phyloP scores from a whole-genome alignment of 1,140 invertebrate species.

The Andricus grossulariae region DNA sequence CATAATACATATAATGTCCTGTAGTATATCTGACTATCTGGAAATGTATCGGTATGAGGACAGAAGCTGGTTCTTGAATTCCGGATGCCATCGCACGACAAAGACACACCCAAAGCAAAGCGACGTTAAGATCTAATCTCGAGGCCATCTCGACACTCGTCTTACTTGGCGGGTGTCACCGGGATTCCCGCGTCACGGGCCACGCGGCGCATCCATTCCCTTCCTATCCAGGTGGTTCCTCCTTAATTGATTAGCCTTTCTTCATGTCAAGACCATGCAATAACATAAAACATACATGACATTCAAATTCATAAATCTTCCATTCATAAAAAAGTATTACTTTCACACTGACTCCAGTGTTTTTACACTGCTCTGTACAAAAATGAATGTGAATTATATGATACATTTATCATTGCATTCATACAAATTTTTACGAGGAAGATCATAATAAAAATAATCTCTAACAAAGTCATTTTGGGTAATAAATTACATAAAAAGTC shows the following conservation, averaged over 20 bases:
- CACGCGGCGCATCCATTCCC: not conserved
- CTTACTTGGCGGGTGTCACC: slow-evolving; percentile 56
- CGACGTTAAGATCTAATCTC: slow-evolving; percentile 67
- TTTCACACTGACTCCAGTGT: too few relatives aligned
- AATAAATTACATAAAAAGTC: too few relatives aligned
- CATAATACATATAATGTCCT: not conserved
- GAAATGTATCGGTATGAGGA: slow-evolving; percentile 48
- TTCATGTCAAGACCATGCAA: not conserved
- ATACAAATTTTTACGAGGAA: too few relatives aligned
- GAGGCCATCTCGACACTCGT: slow-evolving; percentile 62
- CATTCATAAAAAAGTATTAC: too few relatives aligned
- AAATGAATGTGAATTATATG: too few relatives aligned
- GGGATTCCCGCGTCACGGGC: slow-evolving; percentile 46
- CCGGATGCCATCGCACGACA: slow-evolving; percentile 61
- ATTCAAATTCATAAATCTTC: too few relatives aligned
- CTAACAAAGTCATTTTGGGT: too few relatives aligned
- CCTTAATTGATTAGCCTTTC: not conserved
- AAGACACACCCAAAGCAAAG: slow-evolving; percentile 63
- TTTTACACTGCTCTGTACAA: too few relatives aligned
- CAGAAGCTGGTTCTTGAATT: slow-evolving; percentile 60
- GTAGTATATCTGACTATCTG: not conserved
- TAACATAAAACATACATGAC: not conserved
- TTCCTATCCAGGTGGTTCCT: slow-evolving; percentile 1
- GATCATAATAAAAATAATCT: too few relatives aligned
- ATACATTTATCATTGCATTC: too few relatives aligned